Conservation (phyloP, 2,888 invertebrate species). For the Altica lythri region DNA sequence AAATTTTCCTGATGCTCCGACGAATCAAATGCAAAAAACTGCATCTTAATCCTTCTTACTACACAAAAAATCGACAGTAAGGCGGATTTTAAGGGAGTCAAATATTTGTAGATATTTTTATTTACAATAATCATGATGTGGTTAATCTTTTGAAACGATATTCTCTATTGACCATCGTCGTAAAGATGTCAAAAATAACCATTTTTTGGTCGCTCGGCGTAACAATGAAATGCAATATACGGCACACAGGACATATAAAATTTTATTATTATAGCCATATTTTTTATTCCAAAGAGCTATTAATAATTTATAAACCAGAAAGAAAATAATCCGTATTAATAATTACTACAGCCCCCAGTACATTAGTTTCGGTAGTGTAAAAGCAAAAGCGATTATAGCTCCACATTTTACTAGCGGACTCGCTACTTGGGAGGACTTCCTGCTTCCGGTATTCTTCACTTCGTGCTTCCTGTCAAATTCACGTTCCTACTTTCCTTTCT, state of each 20-base stretch:
- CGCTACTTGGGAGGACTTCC: conserved; percentile 49
- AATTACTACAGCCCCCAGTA: conserved; percentile 41
- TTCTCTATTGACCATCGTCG: not conserved
- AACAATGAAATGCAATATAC: conserved; percentile 15
- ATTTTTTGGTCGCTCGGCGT: conserved; percentile 6
- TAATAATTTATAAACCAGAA: conserved; percentile 28
- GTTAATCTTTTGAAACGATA: conserved; percentile 6
- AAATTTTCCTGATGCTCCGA: too few relatives aligned
- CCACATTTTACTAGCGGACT: conserved; percentile 36
- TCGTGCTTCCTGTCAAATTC: conserved; percentile 48
- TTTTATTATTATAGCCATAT: conserved; percentile 25
- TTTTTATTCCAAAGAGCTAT: conserved; percentile 21
- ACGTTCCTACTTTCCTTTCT: conserved; percentile 23
- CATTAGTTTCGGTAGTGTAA: conserved; percentile 39
- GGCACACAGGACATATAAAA: conserved; percentile 23
- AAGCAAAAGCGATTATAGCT: conserved; percentile 39
- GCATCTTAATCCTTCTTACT: too few relatives aligned
- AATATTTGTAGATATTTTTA: too few relatives aligned
- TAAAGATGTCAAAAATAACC: conserved; percentile 5
- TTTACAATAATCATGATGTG: too few relatives aligned
- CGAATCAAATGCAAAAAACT: too few relatives aligned
- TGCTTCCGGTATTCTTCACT: conserved; percentile 54
- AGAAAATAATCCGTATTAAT: conserved; percentile 29
- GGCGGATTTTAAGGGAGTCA: too few relatives aligned
- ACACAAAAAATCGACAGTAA: too few relatives aligned